Evolutionary conservation across 2,113 vertebrate species (phyloP).

Genomic region (Ptilonorhynchus violaceus): DNA sequence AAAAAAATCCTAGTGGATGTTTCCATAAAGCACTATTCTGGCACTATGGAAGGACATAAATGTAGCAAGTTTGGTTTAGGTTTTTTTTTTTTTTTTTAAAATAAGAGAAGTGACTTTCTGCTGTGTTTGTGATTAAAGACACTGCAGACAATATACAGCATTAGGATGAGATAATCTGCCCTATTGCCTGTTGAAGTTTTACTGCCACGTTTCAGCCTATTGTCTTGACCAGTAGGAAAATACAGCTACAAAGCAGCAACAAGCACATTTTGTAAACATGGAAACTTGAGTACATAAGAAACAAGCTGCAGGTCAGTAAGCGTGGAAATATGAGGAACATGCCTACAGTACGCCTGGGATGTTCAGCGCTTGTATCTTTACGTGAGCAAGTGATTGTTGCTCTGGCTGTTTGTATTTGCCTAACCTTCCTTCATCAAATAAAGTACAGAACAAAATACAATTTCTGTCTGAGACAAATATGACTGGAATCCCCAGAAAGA

Average conservation of each 20-base stretch:
- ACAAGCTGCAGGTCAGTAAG: neutral
- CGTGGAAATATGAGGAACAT: neutral
- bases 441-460: constrained; percentile 23
- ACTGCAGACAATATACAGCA: neutral
- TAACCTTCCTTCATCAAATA: constrained; percentile 43
- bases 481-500: constrained; percentile 25
- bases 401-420: constrained; percentile 32
- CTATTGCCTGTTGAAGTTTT: neutral
- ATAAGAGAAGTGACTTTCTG: neutral
- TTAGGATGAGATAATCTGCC: neutral
- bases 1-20: neutral
- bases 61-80: neutral
- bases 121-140: neutral
- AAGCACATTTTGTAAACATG: neutral
- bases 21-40: neutral
- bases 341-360: neutral
- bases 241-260: neutral
- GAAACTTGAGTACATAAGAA: neutral
- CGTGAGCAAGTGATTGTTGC: neutral
- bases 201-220: neutral
- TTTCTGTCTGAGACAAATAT: constrained; percentile 22
- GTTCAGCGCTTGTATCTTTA: neutral
- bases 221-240: neutral
- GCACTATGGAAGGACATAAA: neutral
- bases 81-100: neutral